Percentiles rank a stretch among this genome's conserved stretches.
Conservation (phyloP, 2,888 invertebrate genomes). For the Hymenopus coronatus region DNA sequence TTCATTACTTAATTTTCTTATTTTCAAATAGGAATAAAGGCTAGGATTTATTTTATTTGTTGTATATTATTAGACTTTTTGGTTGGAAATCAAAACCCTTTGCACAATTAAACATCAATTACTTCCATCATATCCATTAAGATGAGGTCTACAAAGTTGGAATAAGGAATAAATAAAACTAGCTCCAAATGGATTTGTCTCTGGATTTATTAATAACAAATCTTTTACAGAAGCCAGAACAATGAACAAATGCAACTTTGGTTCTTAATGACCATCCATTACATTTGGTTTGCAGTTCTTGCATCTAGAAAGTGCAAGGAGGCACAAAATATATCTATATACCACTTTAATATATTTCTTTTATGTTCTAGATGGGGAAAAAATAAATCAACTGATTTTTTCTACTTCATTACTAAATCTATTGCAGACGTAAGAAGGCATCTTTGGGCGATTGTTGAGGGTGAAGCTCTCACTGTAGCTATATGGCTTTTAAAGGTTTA, state of each 20-base stretch:
- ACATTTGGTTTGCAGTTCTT: background rate
- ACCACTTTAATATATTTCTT: background rate
- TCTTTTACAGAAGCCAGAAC: background rate
- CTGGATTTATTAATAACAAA: background rate
- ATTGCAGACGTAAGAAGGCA: background rate
- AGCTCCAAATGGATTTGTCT: background rate
- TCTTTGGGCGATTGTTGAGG: background rate
- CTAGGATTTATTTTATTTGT: too few relatives aligned
- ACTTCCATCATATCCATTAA: too few relatives aligned
- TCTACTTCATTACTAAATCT: background rate
- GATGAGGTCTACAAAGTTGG: too few relatives aligned
- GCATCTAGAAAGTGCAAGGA: background rate
- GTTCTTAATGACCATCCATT: background rate
- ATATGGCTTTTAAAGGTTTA: background rate
- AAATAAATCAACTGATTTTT: background rate
- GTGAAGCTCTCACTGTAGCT: background rate
- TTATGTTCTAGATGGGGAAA: background rate
- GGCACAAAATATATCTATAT: background rate
- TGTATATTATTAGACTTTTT: too few relatives aligned
- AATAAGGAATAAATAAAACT: background rate
- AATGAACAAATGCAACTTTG: background rate
- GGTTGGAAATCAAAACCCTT: too few relatives aligned
- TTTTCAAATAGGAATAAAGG: too few relatives aligned
- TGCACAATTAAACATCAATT: too few relatives aligned
- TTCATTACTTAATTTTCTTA: too few relatives aligned